Conservation (phyloP, 2,888 invertebrate genomes). For the Hoplodrina blanda region DNA sequence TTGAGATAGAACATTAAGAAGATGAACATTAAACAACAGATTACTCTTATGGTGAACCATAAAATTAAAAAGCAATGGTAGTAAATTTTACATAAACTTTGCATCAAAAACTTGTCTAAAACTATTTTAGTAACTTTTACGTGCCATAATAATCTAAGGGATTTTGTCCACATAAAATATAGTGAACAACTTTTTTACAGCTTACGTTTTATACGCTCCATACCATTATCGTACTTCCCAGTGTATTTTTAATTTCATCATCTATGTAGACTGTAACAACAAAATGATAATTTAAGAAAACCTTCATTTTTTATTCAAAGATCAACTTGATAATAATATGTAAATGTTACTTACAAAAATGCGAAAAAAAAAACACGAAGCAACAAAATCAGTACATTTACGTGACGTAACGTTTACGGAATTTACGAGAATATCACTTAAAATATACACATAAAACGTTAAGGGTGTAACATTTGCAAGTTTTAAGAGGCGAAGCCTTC, state of each 20-base stretch:
- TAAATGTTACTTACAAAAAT: slow-evolving; percentile 55
- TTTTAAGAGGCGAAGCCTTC: slow-evolving; percentile 68
- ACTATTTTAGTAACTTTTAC: slow-evolving; percentile 66
- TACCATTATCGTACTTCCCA: slow-evolving; percentile 6
- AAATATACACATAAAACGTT: slow-evolving; percentile 75
- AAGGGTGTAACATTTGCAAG: slow-evolving; percentile 71
- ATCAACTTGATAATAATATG: slow-evolving; percentile 49
- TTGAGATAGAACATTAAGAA: slow-evolving; percentile 43
- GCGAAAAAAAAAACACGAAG: slow-evolving; percentile 66
- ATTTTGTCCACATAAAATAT: slow-evolving; percentile 44
- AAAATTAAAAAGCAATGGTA: slow-evolving; percentile 74
- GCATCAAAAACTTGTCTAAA: slow-evolving; percentile 55
- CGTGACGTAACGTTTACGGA: slow-evolving; percentile 77
- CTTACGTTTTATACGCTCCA: slow-evolving; percentile 3
- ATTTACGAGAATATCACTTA: slow-evolving; percentile 78
- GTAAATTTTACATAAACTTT: slow-evolving; percentile 67
- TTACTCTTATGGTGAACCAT: slow-evolving; percentile 68
- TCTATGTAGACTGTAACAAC: slow-evolving; percentile 16
- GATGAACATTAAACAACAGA: slow-evolving; percentile 62
- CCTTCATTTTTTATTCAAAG: slow-evolving; percentile 35
- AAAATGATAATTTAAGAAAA: slow-evolving; percentile 32
- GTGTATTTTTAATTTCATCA: slow-evolving; percentile 19
- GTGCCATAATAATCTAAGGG: slow-evolving; percentile 43
- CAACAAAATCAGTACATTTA: slow-evolving; percentile 67
- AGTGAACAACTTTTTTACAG: slow-evolving; percentile 31